Evolutionary conservation across 2,888 invertebrate species (phyloP), one percentile per base, ranked within the genome.

Genomic region (Nomada hirtipes): DNA sequence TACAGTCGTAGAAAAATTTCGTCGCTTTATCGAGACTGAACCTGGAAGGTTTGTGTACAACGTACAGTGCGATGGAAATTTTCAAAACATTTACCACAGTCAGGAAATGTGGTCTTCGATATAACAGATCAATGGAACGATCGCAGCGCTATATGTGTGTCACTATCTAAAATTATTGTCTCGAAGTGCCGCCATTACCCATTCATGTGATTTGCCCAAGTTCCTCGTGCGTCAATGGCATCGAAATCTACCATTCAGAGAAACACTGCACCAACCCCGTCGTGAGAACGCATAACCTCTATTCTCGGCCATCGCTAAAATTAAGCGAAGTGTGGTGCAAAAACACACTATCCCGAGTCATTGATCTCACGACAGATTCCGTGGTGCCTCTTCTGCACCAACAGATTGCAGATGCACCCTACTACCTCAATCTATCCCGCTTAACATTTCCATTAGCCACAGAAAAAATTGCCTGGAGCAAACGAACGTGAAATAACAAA

Each of bases 171-270:
- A 87, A 85, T 83, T 88, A 85, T 86, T 82, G 75, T 83, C 83
- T 71, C 77, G 67, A 64, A 53, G 65, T 87, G 87, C 86, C 90
- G 91, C 90, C 90, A 91, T 91, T 90, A 89, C 86, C 89, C 91
- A 91, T 91, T 91, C 90, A 91, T 90, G 85, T 84, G 73, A 80
- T 70, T 74, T 60, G 79, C 72, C 63, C 68, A 10, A 75, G 72
- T 61, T 76, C 26, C 68, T 75, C 81, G 70, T 76, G 71, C 85
- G 76, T 87, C 85, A 87, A 87, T 87, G 87, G 85, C 85, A 79
- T 72, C 57, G 47, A 70, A 81, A 72, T 80, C 59, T 36, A 57
- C 61, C 69, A 52, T 82, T 70, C 75, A 55, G 65, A 64, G 57
- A 47, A 65, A 57, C 44, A 13, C 52, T 36, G 36, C 36, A 36